Base-by-base conservation (phyloP, 2,888 invertebrate species). In the Hecatera dysodea region DNA sequence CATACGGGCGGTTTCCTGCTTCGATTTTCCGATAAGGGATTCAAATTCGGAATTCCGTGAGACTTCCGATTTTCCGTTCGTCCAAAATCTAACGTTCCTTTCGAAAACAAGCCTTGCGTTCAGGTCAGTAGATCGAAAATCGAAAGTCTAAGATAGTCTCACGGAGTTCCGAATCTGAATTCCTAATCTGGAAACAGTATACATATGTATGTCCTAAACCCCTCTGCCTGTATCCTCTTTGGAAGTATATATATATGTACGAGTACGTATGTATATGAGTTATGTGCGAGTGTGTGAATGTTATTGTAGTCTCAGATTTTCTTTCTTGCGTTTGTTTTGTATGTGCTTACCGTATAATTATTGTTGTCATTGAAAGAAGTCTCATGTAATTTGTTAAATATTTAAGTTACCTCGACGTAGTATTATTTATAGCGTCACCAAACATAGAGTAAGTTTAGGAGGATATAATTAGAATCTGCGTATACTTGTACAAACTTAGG, bases 361-460 rank as follows among this genome's bases (percentile, higher is more conserved):
- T 36, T 67, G 17, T 56, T 67, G 36, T 44, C 39, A 57, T 69
- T 42, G 33, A 65, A n/a, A 64, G 19, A 59, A 24, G 1, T 36
- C 33, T 36, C n/a, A 46, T 36, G 12, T 33, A 24, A 44, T 6
- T 46, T 65, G 3, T 5, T 15, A 44, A 17, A 65, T 39, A 46
- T 33, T 15, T 33, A 24, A 19, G 22, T 24, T 56, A 42, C 64
- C 57, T 56, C 44, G 57, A 56, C 5, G 17, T 8, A 29, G 17
- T 55, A 39, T 42, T 27, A 36, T 36, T 19, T 17, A 53, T 8
- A 17, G 12, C 17, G 27, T 42, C 11, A 11, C 3, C 15, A 39
- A 1, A 33, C 22, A 15, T 12, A 12, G 19, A 4, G 15, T 15
- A n/a, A n/a, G 27, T 24, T 55, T 29, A 29, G 2, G 50, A 4